These are phyloP conservation scores for Erythrocercus mccallii DNA, from an alignment of 2,113 vertebrate genomes.

Conservation along the genomic window DNA sequence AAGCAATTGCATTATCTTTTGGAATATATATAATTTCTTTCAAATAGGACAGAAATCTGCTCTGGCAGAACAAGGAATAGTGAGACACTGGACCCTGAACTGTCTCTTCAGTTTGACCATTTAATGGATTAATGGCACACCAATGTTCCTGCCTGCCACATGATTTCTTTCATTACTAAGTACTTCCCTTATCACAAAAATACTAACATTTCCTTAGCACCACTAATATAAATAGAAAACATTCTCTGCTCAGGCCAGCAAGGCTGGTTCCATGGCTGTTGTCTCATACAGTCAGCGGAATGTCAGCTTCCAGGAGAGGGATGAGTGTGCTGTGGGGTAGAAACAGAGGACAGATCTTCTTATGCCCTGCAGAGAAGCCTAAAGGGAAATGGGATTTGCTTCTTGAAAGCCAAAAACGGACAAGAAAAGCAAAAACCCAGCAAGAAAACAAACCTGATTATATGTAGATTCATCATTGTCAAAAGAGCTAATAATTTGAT, in stretches of 20 bases:
- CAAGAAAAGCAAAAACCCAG: not conserved
- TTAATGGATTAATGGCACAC: slow-evolving; percentile 6
- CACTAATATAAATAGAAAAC: not conserved
- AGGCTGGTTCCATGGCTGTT: not conserved
- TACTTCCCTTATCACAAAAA: not conserved
- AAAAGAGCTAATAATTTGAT: slow-evolving; percentile 19
- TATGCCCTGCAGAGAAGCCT: not conserved
- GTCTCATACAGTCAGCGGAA: not conserved
- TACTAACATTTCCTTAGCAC: not conserved
- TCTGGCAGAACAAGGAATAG: not conserved
- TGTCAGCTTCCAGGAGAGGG: not conserved
- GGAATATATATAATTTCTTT: not conserved
- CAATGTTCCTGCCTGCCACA: not conserved
- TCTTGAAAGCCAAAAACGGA: not conserved
- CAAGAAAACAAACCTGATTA: not conserved
- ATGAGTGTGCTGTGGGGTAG: not conserved
- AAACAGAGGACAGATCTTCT: not conserved
- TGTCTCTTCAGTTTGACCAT: not conserved
- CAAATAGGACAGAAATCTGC: not conserved
- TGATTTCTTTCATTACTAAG: not conserved
- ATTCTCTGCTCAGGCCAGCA: not conserved
- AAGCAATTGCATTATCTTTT: slow-evolving; percentile 11
- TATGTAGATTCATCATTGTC: not conserved
- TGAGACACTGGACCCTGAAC: not conserved
- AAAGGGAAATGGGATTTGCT: slow-evolving; percentile 34